Percentiles rank a stretch among this genome's conserved stretches.
Conservation (phyloP, 2,797 vertebrate species). For the Falco naumanni region DNA sequence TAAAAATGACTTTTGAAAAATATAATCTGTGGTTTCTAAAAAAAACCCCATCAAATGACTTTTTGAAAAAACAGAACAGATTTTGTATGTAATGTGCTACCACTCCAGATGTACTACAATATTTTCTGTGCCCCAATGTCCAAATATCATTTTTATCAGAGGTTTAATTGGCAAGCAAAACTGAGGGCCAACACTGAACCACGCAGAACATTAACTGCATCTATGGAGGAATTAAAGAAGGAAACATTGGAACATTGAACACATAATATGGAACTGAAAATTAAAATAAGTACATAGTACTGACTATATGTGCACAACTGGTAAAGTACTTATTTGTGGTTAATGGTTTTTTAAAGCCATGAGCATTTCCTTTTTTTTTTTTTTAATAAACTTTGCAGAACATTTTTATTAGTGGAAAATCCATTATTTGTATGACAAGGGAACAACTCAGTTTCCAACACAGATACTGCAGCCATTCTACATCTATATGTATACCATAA, state of each 20-base stretch:
- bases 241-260: background rate
- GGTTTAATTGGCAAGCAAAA: background rate
- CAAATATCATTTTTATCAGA: background rate
- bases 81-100: background rate
- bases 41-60: background rate
- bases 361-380: background rate
- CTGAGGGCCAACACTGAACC: background rate
- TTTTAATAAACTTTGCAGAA: background rate
- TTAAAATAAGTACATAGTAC: background rate
- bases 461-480: background rate
- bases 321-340: background rate
- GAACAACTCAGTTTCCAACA: background rate
- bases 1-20: background rate
- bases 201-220: background rate
- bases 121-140: background rate
- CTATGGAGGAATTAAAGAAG: background rate
- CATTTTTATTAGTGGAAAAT: conserved; percentile 14
- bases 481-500: background rate
- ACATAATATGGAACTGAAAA: background rate
- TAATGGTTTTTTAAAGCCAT: conserved; percentile 16
- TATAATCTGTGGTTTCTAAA: background rate
- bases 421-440: background rate
- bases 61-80: background rate
- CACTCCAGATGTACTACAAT: background rate
- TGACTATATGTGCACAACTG: background rate